phyloP scores from a whole-genome alignment of 1,140 invertebrate species.

The Lineus longissimus region DNA sequence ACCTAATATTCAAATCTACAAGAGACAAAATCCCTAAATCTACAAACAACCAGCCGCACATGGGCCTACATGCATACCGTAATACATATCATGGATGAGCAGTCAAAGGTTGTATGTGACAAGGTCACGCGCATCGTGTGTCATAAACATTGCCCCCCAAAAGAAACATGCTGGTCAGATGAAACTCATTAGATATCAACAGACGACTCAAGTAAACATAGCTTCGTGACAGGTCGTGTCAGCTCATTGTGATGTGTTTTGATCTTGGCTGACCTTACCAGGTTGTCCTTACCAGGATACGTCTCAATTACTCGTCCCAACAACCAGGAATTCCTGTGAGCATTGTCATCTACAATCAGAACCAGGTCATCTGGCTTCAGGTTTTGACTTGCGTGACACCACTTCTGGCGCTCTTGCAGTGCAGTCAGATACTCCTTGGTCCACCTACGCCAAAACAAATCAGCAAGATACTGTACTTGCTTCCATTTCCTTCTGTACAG shows the following conservation, averaged over 20 bases:
- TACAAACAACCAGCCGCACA: no score
- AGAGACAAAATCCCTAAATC: no score
- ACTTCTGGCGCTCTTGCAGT: conserved; percentile 13
- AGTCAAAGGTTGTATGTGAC: no score
- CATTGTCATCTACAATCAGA: conserved; percentile 1
- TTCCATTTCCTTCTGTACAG: conserved; percentile 8
- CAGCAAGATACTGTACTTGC: conserved; percentile 9
- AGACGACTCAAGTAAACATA: no score
- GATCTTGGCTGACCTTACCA: conserved; percentile 21
- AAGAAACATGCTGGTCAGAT: no score
- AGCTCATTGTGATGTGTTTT: conserved; percentile 11
- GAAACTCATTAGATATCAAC: no score
- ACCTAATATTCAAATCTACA: no score
- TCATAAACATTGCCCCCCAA: no score
- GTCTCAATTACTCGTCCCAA: conserved; percentile 10
- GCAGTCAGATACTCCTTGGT: conserved; percentile 13
- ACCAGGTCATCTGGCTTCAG: conserved; percentile 11
- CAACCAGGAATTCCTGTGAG: conserved; percentile 2
- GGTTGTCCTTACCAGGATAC: conserved; percentile 5
- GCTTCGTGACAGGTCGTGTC: no score
- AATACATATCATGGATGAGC: no score
- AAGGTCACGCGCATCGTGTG: no score
- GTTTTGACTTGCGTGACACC: conserved; percentile 9
- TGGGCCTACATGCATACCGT: no score
- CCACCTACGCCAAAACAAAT: conserved; percentile 16